Evolutionary conservation across 23 tunicate genomes (phyloP).

Genomic region (Halocynthia aurantium): DNA sequence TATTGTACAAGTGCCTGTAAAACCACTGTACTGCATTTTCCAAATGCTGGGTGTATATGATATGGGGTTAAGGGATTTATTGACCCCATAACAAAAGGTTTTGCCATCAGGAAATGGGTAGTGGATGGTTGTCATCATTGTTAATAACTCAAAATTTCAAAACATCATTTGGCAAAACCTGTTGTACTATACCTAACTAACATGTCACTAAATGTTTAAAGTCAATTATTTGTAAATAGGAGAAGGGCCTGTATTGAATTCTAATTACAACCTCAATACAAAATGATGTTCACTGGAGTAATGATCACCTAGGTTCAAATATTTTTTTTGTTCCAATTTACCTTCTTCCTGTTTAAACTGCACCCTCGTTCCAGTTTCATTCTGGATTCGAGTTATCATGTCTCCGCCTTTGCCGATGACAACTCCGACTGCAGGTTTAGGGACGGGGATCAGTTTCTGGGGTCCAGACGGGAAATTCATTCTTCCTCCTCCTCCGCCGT

Average conservation of each 20-base stretch:
- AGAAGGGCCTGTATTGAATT: no score
- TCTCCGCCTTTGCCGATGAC: constrained; percentile 99
- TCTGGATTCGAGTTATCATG: constrained; percentile 94
- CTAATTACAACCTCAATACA: no score
- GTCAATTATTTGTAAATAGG: background rate
- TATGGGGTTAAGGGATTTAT: no score
- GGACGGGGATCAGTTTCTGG: constrained; percentile 49
- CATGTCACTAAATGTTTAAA: no score
- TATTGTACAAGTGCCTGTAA: background rate
- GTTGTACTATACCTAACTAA: no score
- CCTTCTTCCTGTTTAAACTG: constrained; percentile 95
- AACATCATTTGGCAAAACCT: constrained; percentile 11
- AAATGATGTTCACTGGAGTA: no score
- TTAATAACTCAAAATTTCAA: background rate
- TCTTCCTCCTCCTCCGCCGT: no score
- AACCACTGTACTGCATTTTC: no score
- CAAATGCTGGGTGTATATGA: no score
- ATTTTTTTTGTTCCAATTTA: background rate
- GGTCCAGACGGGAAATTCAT: no score
- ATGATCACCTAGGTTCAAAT: no score
- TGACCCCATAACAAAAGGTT: no score
- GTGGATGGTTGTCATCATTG: constrained; percentile 22
- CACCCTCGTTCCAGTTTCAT: constrained; percentile 78
- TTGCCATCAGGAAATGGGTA: constrained; percentile 28
- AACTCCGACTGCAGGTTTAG: constrained; percentile 98